phyloP scores from a whole-genome alignment of 2,888 invertebrate genomes.

The Sicus ferrugineus region DNA sequence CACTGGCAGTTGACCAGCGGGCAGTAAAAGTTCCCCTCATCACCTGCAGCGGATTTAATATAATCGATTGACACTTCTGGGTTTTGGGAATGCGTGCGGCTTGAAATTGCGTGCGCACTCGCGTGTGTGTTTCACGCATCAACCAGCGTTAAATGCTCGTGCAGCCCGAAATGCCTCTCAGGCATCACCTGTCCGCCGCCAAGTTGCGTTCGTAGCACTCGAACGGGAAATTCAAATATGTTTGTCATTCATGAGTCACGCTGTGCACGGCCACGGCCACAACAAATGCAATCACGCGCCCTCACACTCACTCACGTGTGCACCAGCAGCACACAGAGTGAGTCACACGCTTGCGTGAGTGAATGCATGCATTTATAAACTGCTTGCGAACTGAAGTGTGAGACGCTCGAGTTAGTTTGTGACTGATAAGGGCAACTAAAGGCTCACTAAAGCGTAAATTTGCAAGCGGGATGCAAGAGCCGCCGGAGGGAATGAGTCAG shows the following conservation, averaged over 20 bases:
- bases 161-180: neutral
- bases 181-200: neutral
- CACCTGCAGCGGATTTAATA: conserved; percentile 10
- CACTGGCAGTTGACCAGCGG: too few species aligned
- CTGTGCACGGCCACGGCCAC: neutral
- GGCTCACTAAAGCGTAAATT: too few species aligned
- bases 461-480: neutral
- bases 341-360: neutral
- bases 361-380: neutral
- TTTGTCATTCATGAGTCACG: neutral
- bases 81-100: neutral
- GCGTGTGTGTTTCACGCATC: neutral
- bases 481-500: neutral
- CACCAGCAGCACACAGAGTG: neutral
- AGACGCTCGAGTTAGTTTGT: neutral
- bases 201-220: conserved; percentile 1
- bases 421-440: too few species aligned
- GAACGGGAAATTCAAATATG: conserved; percentile 14
- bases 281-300: neutral
- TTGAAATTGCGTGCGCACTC: neutral
- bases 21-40: neutral
- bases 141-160: conserved; percentile 1
- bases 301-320: neutral
- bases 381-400: neutral
- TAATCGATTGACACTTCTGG: conserved; percentile 26